Conservation (phyloP, 1,140 invertebrate genomes). For the Platorchestia sp. region DNA sequence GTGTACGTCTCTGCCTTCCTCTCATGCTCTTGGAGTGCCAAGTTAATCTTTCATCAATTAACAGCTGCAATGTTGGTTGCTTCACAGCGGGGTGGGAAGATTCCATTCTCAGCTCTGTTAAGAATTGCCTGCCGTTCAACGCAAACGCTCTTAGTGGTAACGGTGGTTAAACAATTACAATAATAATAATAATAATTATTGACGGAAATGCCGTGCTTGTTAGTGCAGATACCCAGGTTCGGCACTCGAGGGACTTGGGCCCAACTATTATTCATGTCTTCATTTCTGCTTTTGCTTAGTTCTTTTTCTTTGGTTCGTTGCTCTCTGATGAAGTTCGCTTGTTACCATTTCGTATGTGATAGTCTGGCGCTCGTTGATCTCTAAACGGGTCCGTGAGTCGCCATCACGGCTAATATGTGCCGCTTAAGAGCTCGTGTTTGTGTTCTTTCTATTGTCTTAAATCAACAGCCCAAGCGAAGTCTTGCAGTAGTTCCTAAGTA, state of each 20-base stretch:
- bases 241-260: neutral
- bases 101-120: neutral
- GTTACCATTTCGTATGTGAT: neutral
- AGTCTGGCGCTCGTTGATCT: neutral
- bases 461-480: neutral
- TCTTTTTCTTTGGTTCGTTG: neutral
- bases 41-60: neutral
- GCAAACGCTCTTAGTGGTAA: too few relatives aligned
- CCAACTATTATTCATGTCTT: neutral
- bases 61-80: neutral
- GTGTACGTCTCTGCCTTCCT: neutral
- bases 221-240: neutral
- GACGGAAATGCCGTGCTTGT: too few relatives aligned
- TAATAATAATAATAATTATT: too few relatives aligned
- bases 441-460: neutral
- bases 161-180: too few relatives aligned
- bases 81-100: neutral
- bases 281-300: neutral
- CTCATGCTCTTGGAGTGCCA: neutral
- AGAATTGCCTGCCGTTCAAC: neutral
- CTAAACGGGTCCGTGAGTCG: neutral
- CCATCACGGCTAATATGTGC: too few relatives aligned
- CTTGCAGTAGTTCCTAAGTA: neutral
- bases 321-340: neutral
- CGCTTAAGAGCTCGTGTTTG: neutral